Percentiles rank a stretch among this genome's conserved stretches.
These are phyloP conservation scores for Microcebus ravelobensis DNA, from an alignment of 2,113 vertebrate species.

Conservation along the genomic window DNA sequence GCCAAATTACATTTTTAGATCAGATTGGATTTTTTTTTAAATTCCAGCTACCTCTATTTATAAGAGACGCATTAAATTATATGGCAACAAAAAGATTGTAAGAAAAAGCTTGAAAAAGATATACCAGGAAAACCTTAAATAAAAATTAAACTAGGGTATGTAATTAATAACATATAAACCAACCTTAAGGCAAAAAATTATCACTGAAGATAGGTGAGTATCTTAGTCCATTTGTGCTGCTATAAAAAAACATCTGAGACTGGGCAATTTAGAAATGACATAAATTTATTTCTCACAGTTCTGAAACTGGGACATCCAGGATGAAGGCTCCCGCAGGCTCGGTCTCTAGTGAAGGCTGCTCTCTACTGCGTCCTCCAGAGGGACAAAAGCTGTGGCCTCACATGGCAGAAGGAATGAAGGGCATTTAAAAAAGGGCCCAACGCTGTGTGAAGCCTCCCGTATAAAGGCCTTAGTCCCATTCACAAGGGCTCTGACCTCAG, in stretches of 20 bases:
- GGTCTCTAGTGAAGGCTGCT: neutral
- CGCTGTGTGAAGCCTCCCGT: neutral
- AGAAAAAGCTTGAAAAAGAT: neutral
- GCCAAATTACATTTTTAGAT: neutral
- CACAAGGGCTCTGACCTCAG: neutral
- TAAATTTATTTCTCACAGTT: neutral
- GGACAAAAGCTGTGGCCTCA: neutral
- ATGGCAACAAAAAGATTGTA: neutral
- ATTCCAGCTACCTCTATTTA: neutral
- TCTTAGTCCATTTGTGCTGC: neutral
- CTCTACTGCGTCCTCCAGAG: neutral
- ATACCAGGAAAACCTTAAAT: neutral
- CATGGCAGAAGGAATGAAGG: neutral
- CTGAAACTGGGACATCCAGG: neutral
- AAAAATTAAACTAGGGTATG: neutral
- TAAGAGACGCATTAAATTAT: neutral
- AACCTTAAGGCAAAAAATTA: neutral
- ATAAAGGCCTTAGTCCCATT: neutral
- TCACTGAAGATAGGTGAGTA: neutral
- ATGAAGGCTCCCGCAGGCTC: neutral
- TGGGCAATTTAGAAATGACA: neutral
- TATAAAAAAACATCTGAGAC: neutral
- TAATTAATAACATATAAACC: neutral
- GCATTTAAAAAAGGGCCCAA: neutral
- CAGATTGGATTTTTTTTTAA: neutral